Base-by-base conservation (phyloP, 92 coral and sea anemone species). In the Scolanthus callimorphus region DNA sequence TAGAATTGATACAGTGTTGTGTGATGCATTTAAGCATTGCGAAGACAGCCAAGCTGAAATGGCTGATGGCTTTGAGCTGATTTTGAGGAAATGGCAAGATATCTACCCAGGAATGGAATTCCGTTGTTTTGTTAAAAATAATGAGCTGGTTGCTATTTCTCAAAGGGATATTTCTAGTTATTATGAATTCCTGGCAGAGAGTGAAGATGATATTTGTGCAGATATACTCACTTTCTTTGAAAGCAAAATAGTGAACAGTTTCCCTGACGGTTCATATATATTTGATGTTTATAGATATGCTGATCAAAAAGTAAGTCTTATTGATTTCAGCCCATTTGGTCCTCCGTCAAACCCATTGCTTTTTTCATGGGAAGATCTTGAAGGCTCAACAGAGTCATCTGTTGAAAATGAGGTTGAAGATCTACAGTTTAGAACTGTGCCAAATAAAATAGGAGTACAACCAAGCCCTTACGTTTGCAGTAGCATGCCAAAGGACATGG, bases 81-180 rank as follows among this genome's bases (percentile, higher is more conserved):
- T 94, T 1, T 79, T 94, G 47, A 78, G 96, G 22, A 84, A 81
- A 64, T 94, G 99, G 99, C 76, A 73, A 47, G 96, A 94, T 46
- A 81, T 94, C 26, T 74, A 84, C 9, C 96, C 99, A 12, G 96
- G 90, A 26, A 88, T 90, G 89, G 99, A 94, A 62, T 94, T 94
- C 26, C 85, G 99, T 17, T 94, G 99, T 64, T 94, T 88, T 74
- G 99, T 94, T 3, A 84, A 59, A 57, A 69, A 94, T 43, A 58
- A 72, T 50, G 67, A 81, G 24, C 79, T 94, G 24, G 69, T 84
- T 43, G 99, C 74, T 17, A 88, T 94, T 24, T 89, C 87, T 29
- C 99, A 94, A 64, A 62, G 99, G 25, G 99, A 94, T 61, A 71
- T 78, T 2, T 80, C 94, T 25, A 78, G 96, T 60, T 90, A 75